These are phyloP conservation scores for Sthenelais limicola DNA, from an alignment of 2,888 invertebrate species.

Conservation along the genomic window DNA sequence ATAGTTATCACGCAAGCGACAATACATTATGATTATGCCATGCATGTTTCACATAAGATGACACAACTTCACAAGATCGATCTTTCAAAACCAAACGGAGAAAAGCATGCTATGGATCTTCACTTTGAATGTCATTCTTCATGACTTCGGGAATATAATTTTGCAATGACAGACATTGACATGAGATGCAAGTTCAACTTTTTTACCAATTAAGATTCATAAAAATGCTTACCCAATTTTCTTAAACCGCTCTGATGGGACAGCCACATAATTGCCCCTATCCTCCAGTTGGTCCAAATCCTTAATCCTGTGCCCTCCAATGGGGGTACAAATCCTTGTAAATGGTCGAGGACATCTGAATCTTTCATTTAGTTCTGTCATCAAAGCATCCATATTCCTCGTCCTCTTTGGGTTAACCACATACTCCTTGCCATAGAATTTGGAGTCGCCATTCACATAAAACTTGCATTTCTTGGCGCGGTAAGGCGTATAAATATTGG, in stretches of 20 bases:
- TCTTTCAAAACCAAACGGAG: too few species aligned
- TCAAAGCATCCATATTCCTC: constrained; percentile 18
- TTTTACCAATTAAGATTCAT: not conserved
- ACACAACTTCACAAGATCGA: too few species aligned
- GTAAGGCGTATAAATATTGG: not conserved
- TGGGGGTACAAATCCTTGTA: constrained; percentile 32
- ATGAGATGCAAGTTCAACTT: not conserved
- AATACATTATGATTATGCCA: too few species aligned
- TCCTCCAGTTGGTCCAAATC: constrained; percentile 10
- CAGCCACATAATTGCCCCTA: constrained; percentile 28
- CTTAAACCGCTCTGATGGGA: constrained; percentile 34
- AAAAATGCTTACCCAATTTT: constrained; percentile 27
- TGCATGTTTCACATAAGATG: too few species aligned
- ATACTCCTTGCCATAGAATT: constrained; percentile 36
- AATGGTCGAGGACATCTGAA: constrained; percentile 11
- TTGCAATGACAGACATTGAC: not conserved
- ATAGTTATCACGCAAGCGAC: too few species aligned
- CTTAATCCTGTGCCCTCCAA: constrained; percentile 12
- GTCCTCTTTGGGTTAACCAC: constrained; percentile 35
- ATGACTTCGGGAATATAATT: too few species aligned
- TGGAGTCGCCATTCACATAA: constrained; percentile 40
- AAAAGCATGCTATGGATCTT: too few species aligned
- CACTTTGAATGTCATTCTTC: too few species aligned
- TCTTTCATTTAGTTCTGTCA: constrained; percentile 11
- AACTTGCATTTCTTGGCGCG: constrained; percentile 32